Conservation (phyloP, 2,797 vertebrate species). For the Mastacembelus armatus region DNA sequence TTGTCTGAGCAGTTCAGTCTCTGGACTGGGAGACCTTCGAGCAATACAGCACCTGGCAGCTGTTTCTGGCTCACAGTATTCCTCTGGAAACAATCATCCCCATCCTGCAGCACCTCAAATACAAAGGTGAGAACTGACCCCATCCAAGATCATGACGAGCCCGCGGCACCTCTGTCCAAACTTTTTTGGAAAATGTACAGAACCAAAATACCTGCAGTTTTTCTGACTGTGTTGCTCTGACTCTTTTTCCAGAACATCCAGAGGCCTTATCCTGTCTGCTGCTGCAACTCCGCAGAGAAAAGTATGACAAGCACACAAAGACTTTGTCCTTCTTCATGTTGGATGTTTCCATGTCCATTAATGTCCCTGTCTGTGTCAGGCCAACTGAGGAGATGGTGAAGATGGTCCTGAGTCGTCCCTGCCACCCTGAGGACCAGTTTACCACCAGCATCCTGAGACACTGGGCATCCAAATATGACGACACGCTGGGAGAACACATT, state of each 20-base stretch:
- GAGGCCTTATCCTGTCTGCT: conserved; percentile 94
- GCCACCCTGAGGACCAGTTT: conserved; percentile 94
- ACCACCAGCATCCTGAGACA: conserved; percentile 96
- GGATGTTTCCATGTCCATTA: neutral
- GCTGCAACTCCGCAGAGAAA: conserved; percentile 93
- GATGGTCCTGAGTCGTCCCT: conserved; percentile 96
- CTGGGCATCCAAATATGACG: conserved; percentile 94
- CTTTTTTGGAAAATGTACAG: too few species aligned
- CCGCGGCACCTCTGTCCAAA: too few species aligned
- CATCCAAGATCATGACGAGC: neutral
- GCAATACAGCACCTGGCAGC: conserved; percentile 98
- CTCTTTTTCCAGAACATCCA: conserved; percentile 87
- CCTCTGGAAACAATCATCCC: conserved; percentile 95
- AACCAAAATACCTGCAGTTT: too few species aligned
- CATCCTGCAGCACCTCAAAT: conserved; percentile 98
- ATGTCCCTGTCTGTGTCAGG: conserved; percentile 69
- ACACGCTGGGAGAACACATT: conserved; percentile 92
- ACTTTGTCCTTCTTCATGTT: neutral
- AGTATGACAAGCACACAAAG: conserved; percentile 72
- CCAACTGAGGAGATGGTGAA: conserved; percentile 98
- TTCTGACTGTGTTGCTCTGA: too few species aligned
- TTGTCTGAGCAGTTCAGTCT: conserved; percentile 87
- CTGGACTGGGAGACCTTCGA: conserved; percentile 98
- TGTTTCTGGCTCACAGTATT: conserved; percentile 95
- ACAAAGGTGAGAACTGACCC: conserved; percentile 85